A percentile compares a stretch with the other conserved stretches of the same genome.
phyloP scores from a whole-genome alignment of 2,888 invertebrate genomes.

The Ennomos fuscantarius region DNA sequence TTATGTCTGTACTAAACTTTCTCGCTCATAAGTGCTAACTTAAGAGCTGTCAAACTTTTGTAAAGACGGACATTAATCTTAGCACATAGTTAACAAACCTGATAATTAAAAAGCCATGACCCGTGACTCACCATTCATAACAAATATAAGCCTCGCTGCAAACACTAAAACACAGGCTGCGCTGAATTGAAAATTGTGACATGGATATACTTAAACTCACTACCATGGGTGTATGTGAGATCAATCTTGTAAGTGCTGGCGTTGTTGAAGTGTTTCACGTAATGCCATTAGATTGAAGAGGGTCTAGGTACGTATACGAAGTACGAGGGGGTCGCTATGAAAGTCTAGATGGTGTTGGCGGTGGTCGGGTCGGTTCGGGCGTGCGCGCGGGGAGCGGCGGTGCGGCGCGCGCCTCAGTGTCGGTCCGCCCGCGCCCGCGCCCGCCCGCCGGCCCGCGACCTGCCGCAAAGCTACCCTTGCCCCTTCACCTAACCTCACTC shows the following conservation, averaged over 20 bases:
- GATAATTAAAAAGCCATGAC: too few species aligned
- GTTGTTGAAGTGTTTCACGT: slow-evolving; percentile 27
- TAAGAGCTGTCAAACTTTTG: too few species aligned
- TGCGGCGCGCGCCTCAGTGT: slow-evolving; percentile 81
- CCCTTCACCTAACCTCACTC: slow-evolving; percentile 70
- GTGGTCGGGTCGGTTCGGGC: slow-evolving; percentile 52
- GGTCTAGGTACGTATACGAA: slow-evolving; percentile 30
- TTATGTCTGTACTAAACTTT: too few species aligned
- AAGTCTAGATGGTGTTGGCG: slow-evolving; percentile 62
- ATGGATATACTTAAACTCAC: not conserved
- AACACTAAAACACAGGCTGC: not conserved
- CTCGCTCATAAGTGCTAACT: too few species aligned
- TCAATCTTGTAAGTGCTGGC: slow-evolving; percentile 24
- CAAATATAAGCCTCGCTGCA: too few species aligned
- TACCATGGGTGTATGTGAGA: slow-evolving; percentile 8
- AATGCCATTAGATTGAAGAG: slow-evolving; percentile 34
- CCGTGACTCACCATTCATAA: too few species aligned
- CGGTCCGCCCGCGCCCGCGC: slow-evolving; percentile 80
- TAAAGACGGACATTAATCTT: too few species aligned
- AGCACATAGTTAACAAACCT: not conserved
- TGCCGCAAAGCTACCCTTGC: slow-evolving; percentile 68
- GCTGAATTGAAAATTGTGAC: slow-evolving; percentile 1
- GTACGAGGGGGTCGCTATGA: slow-evolving; percentile 45
- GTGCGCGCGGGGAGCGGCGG: slow-evolving; percentile 48
- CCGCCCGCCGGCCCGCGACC: slow-evolving; percentile 74